A percentile compares a stretch with the other conserved stretches of the same genome.
Conservation (phyloP, 1,140 invertebrate species). For the Brachionus koreanus region DNA sequence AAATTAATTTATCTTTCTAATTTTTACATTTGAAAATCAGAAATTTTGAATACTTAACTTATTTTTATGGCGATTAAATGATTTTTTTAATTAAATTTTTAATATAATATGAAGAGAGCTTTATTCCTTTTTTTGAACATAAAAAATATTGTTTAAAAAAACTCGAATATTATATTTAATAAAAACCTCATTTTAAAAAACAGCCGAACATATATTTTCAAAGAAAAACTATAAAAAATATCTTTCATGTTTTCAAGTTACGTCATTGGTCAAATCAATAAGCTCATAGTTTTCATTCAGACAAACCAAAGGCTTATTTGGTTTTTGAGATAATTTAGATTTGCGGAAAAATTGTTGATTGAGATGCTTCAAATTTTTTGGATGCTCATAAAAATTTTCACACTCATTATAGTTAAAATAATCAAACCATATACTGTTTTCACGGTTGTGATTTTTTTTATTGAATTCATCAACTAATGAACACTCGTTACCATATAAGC, state of each 20-base stretch:
- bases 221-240: background rate
- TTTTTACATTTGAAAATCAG: no score
- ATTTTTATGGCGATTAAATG: no score
- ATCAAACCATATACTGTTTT: background rate
- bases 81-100: no score
- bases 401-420: background rate
- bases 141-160: background rate
- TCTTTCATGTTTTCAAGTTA: background rate
- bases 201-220: background rate
- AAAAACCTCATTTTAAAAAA: background rate
- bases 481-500: background rate
- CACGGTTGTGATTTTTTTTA: background rate
- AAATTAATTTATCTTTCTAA: no score
- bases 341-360: background rate
- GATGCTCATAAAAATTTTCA: background rate
- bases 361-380: background rate
- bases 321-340: background rate
- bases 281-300: background rate
- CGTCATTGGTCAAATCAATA: background rate
- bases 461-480: background rate
- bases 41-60: no score
- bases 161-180: background rate
- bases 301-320: background rate
- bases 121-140: background rate
- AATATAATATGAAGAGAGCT: no score